Percentiles rank a stretch among this genome's conserved stretches.
These are phyloP conservation scores for Collichthys lucidus DNA, from an alignment of 2,113 vertebrate species.

Conservation along the genomic window DNA sequence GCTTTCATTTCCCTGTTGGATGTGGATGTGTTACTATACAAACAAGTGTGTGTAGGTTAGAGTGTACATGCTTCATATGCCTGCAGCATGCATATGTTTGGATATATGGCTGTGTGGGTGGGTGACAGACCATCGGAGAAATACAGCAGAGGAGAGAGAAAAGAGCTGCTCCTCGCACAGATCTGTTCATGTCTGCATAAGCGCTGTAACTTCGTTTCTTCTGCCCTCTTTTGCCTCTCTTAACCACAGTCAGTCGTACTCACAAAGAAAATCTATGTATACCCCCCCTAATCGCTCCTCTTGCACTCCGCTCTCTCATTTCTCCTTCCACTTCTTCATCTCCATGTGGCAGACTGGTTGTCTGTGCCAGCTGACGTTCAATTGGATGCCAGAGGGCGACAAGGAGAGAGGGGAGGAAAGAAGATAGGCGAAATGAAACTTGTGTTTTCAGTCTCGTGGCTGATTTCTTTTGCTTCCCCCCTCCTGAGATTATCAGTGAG, in stretches of 20 bases:
- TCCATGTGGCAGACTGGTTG: conserved; percentile 45
- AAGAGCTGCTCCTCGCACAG: conserved; percentile 5
- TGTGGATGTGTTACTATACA: neutral
- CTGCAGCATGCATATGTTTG: conserved; percentile 53
- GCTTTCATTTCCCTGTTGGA: conserved; percentile 3
- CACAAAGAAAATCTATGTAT: neutral
- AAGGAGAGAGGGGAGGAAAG: conserved; percentile 37
- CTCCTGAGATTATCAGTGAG: conserved; percentile 71
- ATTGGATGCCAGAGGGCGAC: conserved; percentile 60
- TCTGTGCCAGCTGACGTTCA: conserved; percentile 65
- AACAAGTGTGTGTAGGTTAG: conserved; percentile 6
- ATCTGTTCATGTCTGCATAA: conserved; percentile 21
- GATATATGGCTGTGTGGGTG: conserved; percentile 64
- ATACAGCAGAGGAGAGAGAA: conserved; percentile 25
- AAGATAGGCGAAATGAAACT: conserved; percentile 62
- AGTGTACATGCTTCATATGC: conserved; percentile 22
- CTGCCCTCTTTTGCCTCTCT: neutral
- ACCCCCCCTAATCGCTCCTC: conserved; percentile 6
- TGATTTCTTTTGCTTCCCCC: conserved; percentile 61
- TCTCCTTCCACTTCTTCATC: conserved; percentile 56
- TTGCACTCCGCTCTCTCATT: conserved; percentile 16
- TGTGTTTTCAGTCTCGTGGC: conserved; percentile 75
- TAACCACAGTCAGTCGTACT: neutral
- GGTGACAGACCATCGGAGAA: conserved; percentile 49
- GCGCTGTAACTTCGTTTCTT: conserved; percentile 16